Evolutionary conservation across 2,888 invertebrate genomes (phyloP).

Genomic region (Nymphalis polychloros): DNA sequence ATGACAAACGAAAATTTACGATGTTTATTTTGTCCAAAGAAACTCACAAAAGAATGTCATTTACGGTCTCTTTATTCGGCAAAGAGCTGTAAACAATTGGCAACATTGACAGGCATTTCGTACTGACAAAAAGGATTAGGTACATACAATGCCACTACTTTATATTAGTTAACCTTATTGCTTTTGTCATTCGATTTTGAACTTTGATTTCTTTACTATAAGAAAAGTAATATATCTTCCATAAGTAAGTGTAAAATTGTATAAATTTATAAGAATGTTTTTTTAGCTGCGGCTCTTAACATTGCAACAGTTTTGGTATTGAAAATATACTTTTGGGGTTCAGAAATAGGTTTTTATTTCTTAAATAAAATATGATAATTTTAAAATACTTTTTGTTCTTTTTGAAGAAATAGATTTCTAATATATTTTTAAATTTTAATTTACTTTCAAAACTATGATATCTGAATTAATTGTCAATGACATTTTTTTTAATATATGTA

Average conservation of each 20-base stretch:
- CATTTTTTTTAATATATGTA: too few species aligned
- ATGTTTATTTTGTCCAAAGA: constrained; percentile 70
- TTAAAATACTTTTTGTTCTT: neutral
- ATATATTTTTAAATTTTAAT: too few species aligned
- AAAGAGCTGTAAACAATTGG: constrained; percentile 73
- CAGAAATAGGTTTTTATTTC: neutral
- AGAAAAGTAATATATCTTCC: constrained; percentile 20
- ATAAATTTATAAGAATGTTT: constrained; percentile 48
- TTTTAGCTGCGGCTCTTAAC: constrained; percentile 64
- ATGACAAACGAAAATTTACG: constrained; percentile 62
- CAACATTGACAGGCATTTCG: constrained; percentile 72
- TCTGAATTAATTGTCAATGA: too few species aligned
- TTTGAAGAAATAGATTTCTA: too few species aligned
- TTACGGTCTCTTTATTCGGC: constrained; percentile 65
- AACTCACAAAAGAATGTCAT: constrained; percentile 69
- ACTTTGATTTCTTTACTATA: constrained; percentile 43
- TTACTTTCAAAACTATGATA: too few species aligned
- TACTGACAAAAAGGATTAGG: constrained; percentile 75
- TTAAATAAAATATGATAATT: neutral
- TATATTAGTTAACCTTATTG: constrained; percentile 32
- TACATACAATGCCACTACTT: constrained; percentile 41
- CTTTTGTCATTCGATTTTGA: constrained; percentile 40
- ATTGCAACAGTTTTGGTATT: constrained; percentile 64
- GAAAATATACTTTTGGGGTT: constrained; percentile 35
- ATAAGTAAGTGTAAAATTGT: constrained; percentile 29